Base-by-base conservation (phyloP, 2,113 vertebrate genomes). In the Alethe castanea region DNA sequence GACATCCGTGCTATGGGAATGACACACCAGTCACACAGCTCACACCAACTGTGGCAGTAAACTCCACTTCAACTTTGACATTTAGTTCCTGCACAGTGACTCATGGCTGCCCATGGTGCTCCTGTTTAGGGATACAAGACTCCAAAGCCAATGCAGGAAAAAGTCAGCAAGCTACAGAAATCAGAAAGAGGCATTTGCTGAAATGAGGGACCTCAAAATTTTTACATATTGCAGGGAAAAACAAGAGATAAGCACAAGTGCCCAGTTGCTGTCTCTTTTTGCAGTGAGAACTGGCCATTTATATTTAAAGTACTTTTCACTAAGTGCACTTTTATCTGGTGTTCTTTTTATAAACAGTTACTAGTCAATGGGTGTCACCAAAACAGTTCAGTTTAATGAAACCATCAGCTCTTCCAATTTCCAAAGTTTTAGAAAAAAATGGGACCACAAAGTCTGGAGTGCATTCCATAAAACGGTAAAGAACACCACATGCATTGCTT, bases 51-150 rank as follows among this genome's bases (percentile, higher is more conserved):
- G 95, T 92, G 93, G 89, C 93, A 82, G 79, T 94, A 79, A 96
- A 95, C 97, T 96, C 66, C 11, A 60, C 38, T 93, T 98, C 97
- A 98, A 96, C 98, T 97, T 96, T 98, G 98, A 97, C 97, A 97
- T 98, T 98, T 97, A 97, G 94, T 19, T 92, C 76, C 84, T 95
- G 81, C 62, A 61, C 83, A 56, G 95, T 97, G 98, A 98, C 97
- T 97, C 95, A 91, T 56, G 88, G 50, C 71, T 72, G 81, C 66
- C 54, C 54, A 80, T 67, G 69, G 86, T 95, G 87, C 78, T 85
- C 81, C 81, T 4, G 14, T 56, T 94, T 82, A 86, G 90, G 96
- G 97, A 95, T 78, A 70, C 64, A 53, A 90, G 88, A 33, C 88
- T 95, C 92, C 79, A 88, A 96, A 96, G 94, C 29, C 93, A 93